phyloP scores from a whole-genome alignment of 2,888 invertebrate species.

The Caenorhabditis sinica region DNA sequence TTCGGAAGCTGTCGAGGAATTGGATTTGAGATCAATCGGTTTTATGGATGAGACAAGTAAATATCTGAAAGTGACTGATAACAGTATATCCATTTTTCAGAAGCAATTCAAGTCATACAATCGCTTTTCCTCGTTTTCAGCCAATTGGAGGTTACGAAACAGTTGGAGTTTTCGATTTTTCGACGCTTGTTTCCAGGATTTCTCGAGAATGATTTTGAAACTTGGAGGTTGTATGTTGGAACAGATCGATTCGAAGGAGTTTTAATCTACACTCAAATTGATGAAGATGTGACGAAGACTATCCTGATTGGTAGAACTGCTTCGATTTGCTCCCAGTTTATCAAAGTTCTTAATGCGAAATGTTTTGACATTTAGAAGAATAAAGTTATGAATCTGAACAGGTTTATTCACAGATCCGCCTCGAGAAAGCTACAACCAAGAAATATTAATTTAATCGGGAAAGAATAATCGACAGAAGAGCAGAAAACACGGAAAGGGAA shows the following conservation, averaged over 20 bases:
- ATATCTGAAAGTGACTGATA: not conserved
- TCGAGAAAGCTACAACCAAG: slow-evolving; percentile 5
- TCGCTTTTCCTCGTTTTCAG: slow-evolving; percentile 18
- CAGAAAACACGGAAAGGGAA: not conserved
- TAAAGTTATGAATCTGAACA: slow-evolving; percentile 20
- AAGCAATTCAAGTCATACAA: slow-evolving; percentile 31
- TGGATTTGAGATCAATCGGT: slow-evolving; percentile 44
- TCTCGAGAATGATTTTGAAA: slow-evolving; percentile 39
- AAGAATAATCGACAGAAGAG: not conserved
- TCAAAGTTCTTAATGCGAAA: slow-evolving; percentile 11
- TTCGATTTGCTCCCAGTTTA: slow-evolving; percentile 5
- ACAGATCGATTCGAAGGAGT: slow-evolving; percentile 35
- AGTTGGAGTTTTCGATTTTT: slow-evolving; percentile 21
- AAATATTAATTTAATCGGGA: not conserved
- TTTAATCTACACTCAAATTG: slow-evolving; percentile 10
- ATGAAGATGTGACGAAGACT: not conserved
- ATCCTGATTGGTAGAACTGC: slow-evolving; percentile 3
- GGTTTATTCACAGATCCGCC: slow-evolving; percentile 33
- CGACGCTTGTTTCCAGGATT: slow-evolving; percentile 51
- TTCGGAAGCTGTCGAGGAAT: slow-evolving; percentile 24
- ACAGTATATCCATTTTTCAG: slow-evolving; percentile 2
- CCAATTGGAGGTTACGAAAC: not conserved
- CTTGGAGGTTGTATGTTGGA: slow-evolving; percentile 49
- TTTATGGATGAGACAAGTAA: slow-evolving; percentile 43
- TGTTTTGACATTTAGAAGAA: slow-evolving; percentile 13